Conservation (phyloP, 2,888 invertebrate species). For the Criorhina ranunculi region DNA sequence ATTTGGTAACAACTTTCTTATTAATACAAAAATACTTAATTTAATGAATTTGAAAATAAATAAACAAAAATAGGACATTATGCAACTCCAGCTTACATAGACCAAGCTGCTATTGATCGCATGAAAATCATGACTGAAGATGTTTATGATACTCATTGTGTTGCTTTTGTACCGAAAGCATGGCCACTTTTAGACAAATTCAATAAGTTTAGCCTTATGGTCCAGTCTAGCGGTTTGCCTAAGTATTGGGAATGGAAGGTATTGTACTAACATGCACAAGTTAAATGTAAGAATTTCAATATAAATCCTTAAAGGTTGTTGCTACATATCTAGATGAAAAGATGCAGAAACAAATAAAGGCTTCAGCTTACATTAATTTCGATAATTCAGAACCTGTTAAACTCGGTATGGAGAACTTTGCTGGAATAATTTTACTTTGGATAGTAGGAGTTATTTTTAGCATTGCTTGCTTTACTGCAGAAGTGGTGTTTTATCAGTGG, state of each 20-base stretch:
- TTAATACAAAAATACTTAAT: no score
- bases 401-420: conserved; percentile 82
- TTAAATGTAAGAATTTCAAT: no score
- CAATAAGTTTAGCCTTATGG: conserved; percentile 86
- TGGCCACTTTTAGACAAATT: conserved; percentile 87
- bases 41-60: background rate
- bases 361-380: conserved; percentile 78
- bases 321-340: conserved; percentile 80
- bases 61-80: conserved; percentile 85
- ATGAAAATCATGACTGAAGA: conserved; percentile 88
- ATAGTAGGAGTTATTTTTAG: conserved; percentile 79
- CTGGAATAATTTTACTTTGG: conserved; percentile 82
- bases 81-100: conserved; percentile 88
- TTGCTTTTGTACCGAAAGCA: conserved; percentile 87
- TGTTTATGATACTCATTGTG: conserved; percentile 88
- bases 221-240: conserved; percentile 88
- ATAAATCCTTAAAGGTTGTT: conserved; percentile 69
- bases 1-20: no score
- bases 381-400: conserved; percentile 79
- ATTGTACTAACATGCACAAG: no score
- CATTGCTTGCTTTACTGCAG: conserved; percentile 77
- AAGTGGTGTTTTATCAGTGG: conserved; percentile 49
- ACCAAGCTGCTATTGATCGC: conserved; percentile 86
- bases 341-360: conserved; percentile 81
- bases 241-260: conserved; percentile 87